Conservation (phyloP, 2,888 invertebrate genomes). For the Campoplex nolae region DNA sequence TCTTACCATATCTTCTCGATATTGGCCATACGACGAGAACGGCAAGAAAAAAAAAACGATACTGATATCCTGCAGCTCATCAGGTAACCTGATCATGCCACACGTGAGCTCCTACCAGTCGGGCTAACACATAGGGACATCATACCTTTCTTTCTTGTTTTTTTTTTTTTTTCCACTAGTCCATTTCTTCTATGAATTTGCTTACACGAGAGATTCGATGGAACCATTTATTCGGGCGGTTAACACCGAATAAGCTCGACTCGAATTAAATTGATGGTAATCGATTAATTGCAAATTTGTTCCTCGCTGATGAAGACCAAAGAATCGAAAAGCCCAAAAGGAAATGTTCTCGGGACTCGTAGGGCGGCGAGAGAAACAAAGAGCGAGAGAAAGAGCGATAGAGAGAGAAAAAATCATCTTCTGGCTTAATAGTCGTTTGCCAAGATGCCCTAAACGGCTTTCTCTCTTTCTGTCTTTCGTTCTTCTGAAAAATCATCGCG, state of each 20-base stretch:
- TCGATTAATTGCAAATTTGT: background rate
- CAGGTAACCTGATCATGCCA: conserved; percentile 43
- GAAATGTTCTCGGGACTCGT: conserved; percentile 6
- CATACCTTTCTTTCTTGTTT: background rate
- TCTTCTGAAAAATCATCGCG: conserved; percentile 79
- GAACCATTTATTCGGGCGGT: too few relatives aligned
- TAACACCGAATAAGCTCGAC: background rate
- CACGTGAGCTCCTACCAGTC: conserved; percentile 36
- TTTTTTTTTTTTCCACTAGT: background rate
- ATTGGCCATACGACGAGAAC: background rate
- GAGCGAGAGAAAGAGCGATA: conserved; percentile 1
- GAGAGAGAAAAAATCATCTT: conserved; percentile 54
- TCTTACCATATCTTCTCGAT: conserved; percentile 41
- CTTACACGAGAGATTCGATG: background rate
- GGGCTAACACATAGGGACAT: conserved; percentile 18
- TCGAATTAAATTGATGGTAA: background rate
- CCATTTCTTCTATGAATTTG: background rate
- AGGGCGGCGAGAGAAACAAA: conserved; percentile 4
- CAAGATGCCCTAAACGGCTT: conserved; percentile 84
- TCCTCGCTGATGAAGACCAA: too few relatives aligned
- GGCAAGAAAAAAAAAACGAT: background rate
- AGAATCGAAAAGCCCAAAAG: background rate
- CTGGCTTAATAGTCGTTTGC: conserved; percentile 65
- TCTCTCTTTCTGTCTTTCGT: conserved; percentile 53
- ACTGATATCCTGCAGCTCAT: conserved; percentile 42